Evolutionary conservation across 2,797 vertebrate species (phyloP), one percentile per base, ranked within the genome.

Genomic region (Leptodactylus fallax): DNA sequence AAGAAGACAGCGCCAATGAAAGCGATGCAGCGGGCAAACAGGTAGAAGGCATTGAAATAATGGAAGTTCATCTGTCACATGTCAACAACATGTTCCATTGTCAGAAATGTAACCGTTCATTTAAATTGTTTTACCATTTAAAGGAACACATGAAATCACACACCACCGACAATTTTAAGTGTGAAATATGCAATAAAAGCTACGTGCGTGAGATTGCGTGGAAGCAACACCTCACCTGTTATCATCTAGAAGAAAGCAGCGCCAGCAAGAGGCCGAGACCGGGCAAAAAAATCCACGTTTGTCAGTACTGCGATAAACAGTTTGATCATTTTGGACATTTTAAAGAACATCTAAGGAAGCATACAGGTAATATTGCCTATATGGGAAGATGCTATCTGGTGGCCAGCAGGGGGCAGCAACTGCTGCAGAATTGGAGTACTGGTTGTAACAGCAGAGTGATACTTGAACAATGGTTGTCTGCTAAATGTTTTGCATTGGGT

Each of bases 261-360:
- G 95, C 96, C 76, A 95, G 94, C 89, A 97, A 94, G 90, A 97
- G 96, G 91, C 97, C 97, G 91, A 97, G 96, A 90, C 95, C 96
- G 86, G 96, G 97, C 92, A 99, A 99, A 94, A 99, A 98, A 94
- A 97, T 99, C 91, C 98, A 99, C 9, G 92, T 98, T 88, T 99
- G 98, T 93, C 97, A 98, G 92, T 99, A 98, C 92, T 99, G 98
- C 90, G 97, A 97, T 61, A 99, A 99, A 91, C 96, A 98, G 91
- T 99, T 99, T 91, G 98, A 99, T 90, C 98, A 99, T 92, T 99
- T 99, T 17, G 98, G 98, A n/a, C 98, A 99, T 93, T 99, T 99
- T 94, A 99, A 99, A 94, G 98, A 99, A 88, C 98, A 99, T 89
- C 94, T 99, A 83, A 94, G 98, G 84, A 99, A 99, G 88, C 98